Evolutionary conservation across 2,113 vertebrate genomes (phyloP).

Genomic region (Pagrus major): DNA sequence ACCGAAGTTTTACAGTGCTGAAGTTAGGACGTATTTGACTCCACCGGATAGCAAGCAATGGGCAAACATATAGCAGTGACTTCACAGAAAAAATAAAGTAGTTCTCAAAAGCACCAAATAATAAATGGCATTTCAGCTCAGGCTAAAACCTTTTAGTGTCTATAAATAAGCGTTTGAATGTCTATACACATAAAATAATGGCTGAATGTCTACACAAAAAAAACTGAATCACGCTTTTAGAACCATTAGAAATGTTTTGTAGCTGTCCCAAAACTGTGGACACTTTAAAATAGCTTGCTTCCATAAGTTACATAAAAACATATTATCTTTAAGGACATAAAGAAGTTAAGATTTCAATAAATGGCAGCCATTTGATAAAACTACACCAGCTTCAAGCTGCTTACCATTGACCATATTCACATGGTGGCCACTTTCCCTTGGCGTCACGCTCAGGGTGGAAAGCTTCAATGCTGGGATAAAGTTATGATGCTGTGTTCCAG

Average conservation of each 20-base stretch:
- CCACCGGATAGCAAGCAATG: not conserved
- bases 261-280: not conserved
- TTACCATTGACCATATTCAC: too few species aligned
- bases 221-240: not conserved
- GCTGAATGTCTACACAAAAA: not conserved
- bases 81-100: conserved; percentile 1
- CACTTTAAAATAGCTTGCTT: not conserved
- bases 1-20: not conserved
- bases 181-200: not conserved
- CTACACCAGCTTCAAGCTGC: not conserved
- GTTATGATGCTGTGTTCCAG: too few species aligned
- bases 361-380: conserved; percentile 1
- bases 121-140: not conserved
- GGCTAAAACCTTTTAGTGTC: not conserved
- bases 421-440: too few species aligned
- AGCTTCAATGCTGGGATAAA: too few species aligned
- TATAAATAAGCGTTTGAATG: not conserved
- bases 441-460: too few species aligned
- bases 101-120: not conserved
- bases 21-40: too few species aligned
- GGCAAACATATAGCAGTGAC: not conserved
- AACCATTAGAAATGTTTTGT: not conserved
- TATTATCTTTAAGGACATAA: not conserved
- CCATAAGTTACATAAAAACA: not conserved
- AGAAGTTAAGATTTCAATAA: too few species aligned